These are phyloP conservation scores for Emydocephalus ijimae DNA, from an alignment of 2,113 vertebrate genomes.

Conservation along the genomic window DNA sequence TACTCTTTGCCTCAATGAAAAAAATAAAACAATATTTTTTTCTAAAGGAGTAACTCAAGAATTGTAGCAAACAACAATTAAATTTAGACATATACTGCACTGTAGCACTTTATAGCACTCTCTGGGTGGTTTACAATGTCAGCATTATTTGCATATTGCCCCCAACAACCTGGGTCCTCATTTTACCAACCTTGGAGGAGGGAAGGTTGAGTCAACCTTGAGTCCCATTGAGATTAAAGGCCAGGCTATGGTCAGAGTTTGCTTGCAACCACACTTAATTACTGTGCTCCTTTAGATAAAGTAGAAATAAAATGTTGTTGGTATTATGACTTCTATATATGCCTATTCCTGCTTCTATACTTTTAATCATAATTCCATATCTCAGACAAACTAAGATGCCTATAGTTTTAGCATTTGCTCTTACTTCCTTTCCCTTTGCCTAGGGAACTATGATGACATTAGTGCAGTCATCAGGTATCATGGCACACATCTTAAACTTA, in stretches of 20 bases:
- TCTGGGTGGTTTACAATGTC: too few relatives aligned
- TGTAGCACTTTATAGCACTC: too few relatives aligned
- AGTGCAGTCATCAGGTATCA: background rate
- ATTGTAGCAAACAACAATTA: too few relatives aligned
- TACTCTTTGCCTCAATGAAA: background rate
- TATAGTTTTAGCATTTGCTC: background rate
- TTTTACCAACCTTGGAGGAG: background rate
- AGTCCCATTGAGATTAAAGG: background rate
- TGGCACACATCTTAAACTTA: background rate
- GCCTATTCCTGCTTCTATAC: background rate
- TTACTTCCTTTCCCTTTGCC: background rate
- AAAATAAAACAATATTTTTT: background rate
- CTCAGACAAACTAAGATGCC: background rate
- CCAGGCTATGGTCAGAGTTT: background rate
- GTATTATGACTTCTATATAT: background rate
- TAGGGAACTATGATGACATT: background rate
- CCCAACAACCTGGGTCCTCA: background rate
- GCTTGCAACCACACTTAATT: background rate
- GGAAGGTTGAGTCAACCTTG: background rate
- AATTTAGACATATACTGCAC: too few relatives aligned
- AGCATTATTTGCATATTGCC: too few relatives aligned
- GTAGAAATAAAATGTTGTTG: background rate
- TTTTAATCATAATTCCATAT: background rate
- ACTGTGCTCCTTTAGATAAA: background rate
- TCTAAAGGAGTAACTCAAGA: too few relatives aligned